Percentiles rank a stretch among this genome's conserved stretches.
These are phyloP conservation scores for Ceyx melanurus DNA, from an alignment of 2,113 vertebrate genomes.

Conservation along the genomic window DNA sequence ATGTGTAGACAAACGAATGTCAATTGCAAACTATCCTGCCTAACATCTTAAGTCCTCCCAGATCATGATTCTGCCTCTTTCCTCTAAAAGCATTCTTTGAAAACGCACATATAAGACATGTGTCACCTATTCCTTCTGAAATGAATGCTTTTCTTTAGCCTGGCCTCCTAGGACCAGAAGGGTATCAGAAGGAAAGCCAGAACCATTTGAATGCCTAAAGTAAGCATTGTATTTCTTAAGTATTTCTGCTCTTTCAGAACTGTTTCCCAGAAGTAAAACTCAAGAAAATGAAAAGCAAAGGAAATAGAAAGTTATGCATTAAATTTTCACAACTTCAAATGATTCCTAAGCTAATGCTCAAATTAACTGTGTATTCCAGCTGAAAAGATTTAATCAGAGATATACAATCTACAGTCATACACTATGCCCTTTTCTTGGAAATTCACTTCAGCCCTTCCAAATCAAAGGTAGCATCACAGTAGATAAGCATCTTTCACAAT, in stretches of 20 bases:
- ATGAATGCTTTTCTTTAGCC: not conserved
- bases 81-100: not conserved
- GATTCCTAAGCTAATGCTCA: not conserved
- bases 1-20: conserved; percentile 38
- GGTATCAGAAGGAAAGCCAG: not conserved
- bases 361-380: not conserved
- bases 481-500: not conserved
- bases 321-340: conserved; percentile 5
- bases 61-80: not conserved
- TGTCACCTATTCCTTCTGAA: not conserved
- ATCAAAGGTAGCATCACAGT: not conserved
- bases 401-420: not conserved
- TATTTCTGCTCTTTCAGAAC: not conserved
- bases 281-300: conserved; percentile 1
- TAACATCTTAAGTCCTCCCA: not conserved
- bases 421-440: not conserved
- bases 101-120: not conserved
- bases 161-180: not conserved
- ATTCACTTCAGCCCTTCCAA: not conserved
- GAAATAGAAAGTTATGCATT: not conserved
- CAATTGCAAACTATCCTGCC: conserved; percentile 25
- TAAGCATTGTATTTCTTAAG: not conserved
- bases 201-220: not conserved
- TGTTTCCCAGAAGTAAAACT: not conserved
- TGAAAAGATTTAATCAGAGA: not conserved